A percentile compares a stretch with the other conserved stretches of the same genome.
phyloP scores from a whole-genome alignment of 1,140 invertebrate species.

The Yoshiicerus persimilis region DNA sequence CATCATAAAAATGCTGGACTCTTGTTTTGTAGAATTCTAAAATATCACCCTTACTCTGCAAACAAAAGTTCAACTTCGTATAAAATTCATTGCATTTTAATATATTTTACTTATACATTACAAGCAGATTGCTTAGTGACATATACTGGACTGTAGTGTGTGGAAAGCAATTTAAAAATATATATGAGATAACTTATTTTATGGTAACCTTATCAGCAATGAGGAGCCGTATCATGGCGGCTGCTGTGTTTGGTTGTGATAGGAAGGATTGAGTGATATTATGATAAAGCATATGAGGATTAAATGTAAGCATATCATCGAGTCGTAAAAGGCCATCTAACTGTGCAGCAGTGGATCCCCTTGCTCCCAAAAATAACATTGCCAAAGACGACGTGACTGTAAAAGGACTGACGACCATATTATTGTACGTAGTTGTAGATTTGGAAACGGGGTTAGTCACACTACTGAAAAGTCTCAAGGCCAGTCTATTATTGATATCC shows the following conservation, averaged over 20 bases:
- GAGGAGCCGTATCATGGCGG: conserved; percentile 44
- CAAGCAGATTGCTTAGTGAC: no score
- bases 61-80: no score
- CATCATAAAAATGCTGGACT: conserved; percentile 79
- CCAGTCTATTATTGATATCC: conserved; percentile 78
- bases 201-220: conserved; percentile 47
- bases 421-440: conserved; percentile 66
- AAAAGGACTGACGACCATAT: conserved; percentile 80
- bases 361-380: conserved; percentile 83
- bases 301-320: conserved; percentile 83
- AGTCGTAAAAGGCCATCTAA: conserved; percentile 83
- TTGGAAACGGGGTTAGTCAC: conserved; percentile 66
- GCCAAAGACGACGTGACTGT: conserved; percentile 78
- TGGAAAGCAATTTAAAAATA: no score
- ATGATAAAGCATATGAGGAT: conserved; percentile 79
- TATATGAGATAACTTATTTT: no score
- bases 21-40: conserved; percentile 82
- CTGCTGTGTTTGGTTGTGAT: conserved; percentile 48
- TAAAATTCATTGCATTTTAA: no score
- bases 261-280: conserved; percentile 72
- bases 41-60: conserved; percentile 68
- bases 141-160: no score
- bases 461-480: conserved; percentile 65
- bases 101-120: no score
- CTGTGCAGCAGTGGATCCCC: conserved; percentile 81